Evolutionary conservation across 2,888 invertebrate genomes (phyloP), one percentile per base, ranked within the genome.

Genomic region (Melanargia galathea): DNA sequence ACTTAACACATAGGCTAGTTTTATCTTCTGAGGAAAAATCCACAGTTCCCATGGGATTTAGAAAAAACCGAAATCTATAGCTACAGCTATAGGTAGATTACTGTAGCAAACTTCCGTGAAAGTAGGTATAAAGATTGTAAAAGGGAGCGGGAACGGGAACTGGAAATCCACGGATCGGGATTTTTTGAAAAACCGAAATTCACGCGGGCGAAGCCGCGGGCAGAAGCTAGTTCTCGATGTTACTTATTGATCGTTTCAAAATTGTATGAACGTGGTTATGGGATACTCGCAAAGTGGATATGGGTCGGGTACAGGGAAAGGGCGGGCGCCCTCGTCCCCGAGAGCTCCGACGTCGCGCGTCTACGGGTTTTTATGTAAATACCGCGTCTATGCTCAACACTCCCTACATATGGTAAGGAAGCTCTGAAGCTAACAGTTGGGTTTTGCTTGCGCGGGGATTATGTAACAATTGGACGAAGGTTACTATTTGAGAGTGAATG

Each of bases 261-360:
- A 11, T 22, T 10, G 13, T 62, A 22, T 55, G 38, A 55, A 55
- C 61, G 64, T 3, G 22, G 30, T 13, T 22, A 10, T 18, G 43
- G 16, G 38, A 20, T 0, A 7, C 2, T 20, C 30, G 13, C 59
- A 7, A 40, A 48, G 62, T 46, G 22, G 58, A 61, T 52, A 57
- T 35, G 52, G 66, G 59, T 58, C 24, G 59, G 13, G 46, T 46
- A 66, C 66, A 66, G 51, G 61, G 64, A 66, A 66, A 66, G 59
- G 66, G 66, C 66, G 66, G 61, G 49, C n/a, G n/a, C n/a, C 33
- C 49, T 16, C 22, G 43, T 45, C 52, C 57, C 52, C 43, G 54
- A 56, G 62, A 11, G 46, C 61, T 38, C 16, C 40, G 54, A 20
- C 54, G 56, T 61, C 38, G 57, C 52, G 43, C 59, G 59, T 24